phyloP scores from a whole-genome alignment of 2,797 vertebrate genomes.

The Anabacerthia variegaticeps region DNA sequence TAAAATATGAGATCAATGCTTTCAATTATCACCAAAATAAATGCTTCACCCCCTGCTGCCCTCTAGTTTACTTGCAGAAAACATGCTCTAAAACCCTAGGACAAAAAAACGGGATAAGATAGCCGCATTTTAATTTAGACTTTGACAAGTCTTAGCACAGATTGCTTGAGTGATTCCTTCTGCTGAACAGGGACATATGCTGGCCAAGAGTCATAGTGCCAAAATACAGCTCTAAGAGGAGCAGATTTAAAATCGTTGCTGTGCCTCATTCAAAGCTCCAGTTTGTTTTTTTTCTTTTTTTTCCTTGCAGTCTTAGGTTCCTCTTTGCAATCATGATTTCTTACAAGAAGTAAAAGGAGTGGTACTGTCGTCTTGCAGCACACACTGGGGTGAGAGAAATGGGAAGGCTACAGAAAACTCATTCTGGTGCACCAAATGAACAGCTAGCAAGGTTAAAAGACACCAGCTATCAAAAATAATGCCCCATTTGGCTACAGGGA shows the following conservation, averaged over 20 bases:
- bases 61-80: not conserved
- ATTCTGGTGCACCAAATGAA: not conserved
- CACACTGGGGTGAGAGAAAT: not conserved
- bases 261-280: not conserved
- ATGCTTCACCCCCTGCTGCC: fast-evolving
- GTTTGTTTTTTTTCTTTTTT: not conserved
- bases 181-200: slow-evolving; percentile 29
- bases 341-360: not conserved
- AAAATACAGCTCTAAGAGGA: not conserved
- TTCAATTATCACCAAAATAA: not conserved
- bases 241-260: not conserved
- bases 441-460: not conserved
- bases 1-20: not conserved
- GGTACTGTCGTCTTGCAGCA: not conserved
- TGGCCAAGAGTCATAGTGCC: slow-evolving; percentile 45
- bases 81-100: not conserved
- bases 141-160: slow-evolving; percentile 28
- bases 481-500: not conserved
- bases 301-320: not conserved
- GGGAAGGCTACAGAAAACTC: not conserved
- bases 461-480: not conserved
- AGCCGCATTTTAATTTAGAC: slow-evolving; percentile 22
- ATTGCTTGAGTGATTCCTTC: slow-evolving; percentile 34
- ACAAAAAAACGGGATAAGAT: not conserved
- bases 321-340: not conserved